Evolutionary conservation across 2,888 invertebrate species (phyloP), one percentile per base, ranked within the genome.

Genomic region (Embidobia sp.): DNA sequence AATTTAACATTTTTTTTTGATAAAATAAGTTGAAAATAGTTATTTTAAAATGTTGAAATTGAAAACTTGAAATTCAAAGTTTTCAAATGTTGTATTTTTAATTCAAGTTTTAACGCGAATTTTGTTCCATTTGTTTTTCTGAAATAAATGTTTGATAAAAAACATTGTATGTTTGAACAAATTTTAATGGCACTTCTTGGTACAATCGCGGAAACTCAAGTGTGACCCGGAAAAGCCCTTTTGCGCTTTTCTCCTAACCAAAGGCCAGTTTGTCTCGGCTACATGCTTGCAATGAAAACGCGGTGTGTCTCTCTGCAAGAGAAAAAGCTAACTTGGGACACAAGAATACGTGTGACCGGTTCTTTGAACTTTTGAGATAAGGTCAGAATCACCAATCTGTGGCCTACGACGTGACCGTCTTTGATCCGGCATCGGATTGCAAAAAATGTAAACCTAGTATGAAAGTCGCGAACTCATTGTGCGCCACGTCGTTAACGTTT

Each of bases 311-410:
- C 49, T 61, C 51, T 31, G 40, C 40, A 35, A 13, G 1, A 10
- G 26, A 44, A 22, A 57, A 49, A 57, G 49, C 7, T 15, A 42
- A 22, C 10, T 49, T 51, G 31, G 10, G 22, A 49, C 18, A 53
- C 55, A 46, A 57, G 69, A 42, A 59, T 57, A 73, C 51, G 66
- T 73, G 63, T 63, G 72, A 72, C 57, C 64, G 51, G 44, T 53
- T 35, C 73, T 66, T 73, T 64, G 64, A 64, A 73, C 55, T 61
- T 33, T 44, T 4, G 10, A 66, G 66, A 61, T 61, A 66, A 46
- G 44, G 46, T 51, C 53, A 63, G 63, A 57, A 72, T 72, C 63
- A 53, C 46, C 66, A 74, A 74, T 74, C 66, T 67, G 66, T 31
- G 66, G 51, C 51, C 35, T 29, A 27, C 73, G 48, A 64, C 57